Evolutionary conservation across 2,113 vertebrate genomes (phyloP), one percentile per base, ranked within the genome.

Genomic region (Zapus hudsonius): DNA sequence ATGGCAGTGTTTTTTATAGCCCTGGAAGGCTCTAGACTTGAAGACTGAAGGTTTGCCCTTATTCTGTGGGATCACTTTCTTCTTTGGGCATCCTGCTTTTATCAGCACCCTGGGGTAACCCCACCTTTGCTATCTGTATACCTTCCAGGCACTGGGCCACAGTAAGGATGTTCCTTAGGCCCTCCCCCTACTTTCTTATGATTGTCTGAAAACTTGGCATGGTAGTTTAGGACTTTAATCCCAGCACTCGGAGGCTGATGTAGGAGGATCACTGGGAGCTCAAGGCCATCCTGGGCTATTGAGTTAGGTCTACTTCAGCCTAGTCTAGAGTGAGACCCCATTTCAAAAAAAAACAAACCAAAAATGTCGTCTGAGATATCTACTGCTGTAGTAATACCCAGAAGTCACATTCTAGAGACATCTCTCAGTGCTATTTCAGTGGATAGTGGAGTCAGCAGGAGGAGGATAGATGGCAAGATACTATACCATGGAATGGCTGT

Each of bases 381-480:
- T 1, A 0, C 25, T 38, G 29, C 80, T 11, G 8, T 1, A 0
- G n/a, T 1, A 9, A 42, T 19, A 3, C 12, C 31, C 0, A 1
- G 7, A n/a, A 72, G 61, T 38, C 29, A 20, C 19, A 19, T 16
- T 9, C 64, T 27, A n/a, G 44, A 5, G 42, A 5, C 7, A 55
- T 15, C 11, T 3, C 8, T 10, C 47, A 19, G 55, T 1, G 11
- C 67, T 55, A 69, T 22, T 38, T 17, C 73, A 16, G 31, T 0
- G 25, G 40, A 33, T 29, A 55, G 27, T 33, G 57, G 72, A 33
- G 3, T 31, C 63, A 25, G 55, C n/a, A n/a, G n/a, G n/a, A 55
- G 11, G 66, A 72, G 4, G 0, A 7, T 38, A 22, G 55, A 8
- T 7, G 36, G 11, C 64, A 25, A 23, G 20, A 36, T 55, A 22